A percentile compares a stretch with the other conserved stretches of the same genome.
phyloP scores from a whole-genome alignment of 2,797 vertebrate species.

The Ispidina picta region DNA sequence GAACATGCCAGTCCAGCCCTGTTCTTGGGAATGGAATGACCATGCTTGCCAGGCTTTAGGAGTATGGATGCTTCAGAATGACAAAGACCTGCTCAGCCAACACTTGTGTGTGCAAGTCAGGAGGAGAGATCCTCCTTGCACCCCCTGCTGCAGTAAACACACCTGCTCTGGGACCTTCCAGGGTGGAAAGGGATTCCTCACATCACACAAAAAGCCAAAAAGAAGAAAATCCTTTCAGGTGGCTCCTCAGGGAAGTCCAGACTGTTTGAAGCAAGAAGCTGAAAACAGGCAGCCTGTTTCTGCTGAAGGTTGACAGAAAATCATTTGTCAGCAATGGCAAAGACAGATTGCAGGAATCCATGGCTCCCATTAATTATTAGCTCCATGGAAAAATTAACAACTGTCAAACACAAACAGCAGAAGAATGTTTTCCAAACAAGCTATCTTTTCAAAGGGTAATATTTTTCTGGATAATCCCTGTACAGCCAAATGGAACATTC shows the following conservation, averaged over 20 bases:
- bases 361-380: conserved; percentile 33
- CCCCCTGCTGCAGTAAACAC: no score
- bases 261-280: conserved; percentile 23
- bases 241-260: conserved; percentile 35
- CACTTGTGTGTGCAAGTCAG: no score
- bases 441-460: background rate
- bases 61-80: no score
- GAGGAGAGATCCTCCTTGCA: no score
- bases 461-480: conserved; percentile 18
- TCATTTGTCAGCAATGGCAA: conserved; percentile 47
- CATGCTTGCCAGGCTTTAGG: no score
- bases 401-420: conserved; percentile 34
- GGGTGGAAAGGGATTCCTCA: no score
- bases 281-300: conserved; percentile 35
- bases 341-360: conserved; percentile 58
- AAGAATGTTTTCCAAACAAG: conserved; percentile 58
- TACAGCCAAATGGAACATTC: conserved; percentile 6
- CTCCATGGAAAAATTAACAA: conserved; percentile 59
- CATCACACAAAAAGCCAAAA: background rate
- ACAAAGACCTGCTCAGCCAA: no score
- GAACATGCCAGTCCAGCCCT: no score
- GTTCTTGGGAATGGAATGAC: no score
- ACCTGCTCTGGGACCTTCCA: no score
- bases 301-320: conserved; percentile 38
- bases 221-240: conserved; percentile 11